Evolutionary conservation across 2,797 vertebrate species (phyloP).

Genomic region (Hoplostethus mediterraneus): DNA sequence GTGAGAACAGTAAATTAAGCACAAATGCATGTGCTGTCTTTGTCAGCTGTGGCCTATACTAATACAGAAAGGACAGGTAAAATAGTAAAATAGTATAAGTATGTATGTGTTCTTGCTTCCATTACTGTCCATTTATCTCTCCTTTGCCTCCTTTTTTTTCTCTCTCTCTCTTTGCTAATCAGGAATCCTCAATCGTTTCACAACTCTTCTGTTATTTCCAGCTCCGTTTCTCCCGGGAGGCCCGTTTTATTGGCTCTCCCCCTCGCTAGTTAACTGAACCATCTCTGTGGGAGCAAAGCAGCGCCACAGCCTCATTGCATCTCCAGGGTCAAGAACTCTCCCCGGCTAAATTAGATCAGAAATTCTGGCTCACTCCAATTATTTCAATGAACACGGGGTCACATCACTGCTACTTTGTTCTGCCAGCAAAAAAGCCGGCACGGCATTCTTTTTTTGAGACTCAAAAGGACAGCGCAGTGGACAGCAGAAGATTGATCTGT

Average conservation of each 20-base stretch:
- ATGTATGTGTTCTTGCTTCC: neutral
- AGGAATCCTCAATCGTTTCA: neutral
- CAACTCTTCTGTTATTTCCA: slow-evolving; percentile 7
- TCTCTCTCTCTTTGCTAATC: slow-evolving; percentile 2
- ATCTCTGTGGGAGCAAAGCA: slow-evolving; percentile 22
- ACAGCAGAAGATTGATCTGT: slow-evolving; percentile 22
- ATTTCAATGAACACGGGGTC: slow-evolving; percentile 59
- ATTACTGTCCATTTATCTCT: neutral
- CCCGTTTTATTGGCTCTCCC: slow-evolving; percentile 23
- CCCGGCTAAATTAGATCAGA: slow-evolving; percentile 61
- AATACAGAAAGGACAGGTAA: neutral
- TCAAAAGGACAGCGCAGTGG: slow-evolving; percentile 7
- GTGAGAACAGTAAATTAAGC: too few relatives aligned
- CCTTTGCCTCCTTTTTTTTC: neutral
- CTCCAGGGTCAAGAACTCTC: slow-evolving; percentile 56
- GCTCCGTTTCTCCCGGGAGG: slow-evolving; percentile 16
- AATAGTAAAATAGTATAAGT: neutral
- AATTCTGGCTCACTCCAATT: slow-evolving; percentile 62
- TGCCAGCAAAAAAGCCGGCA: slow-evolving; percentile 18
- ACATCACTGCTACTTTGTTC: slow-evolving; percentile 7
- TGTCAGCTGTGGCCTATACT: too few relatives aligned
- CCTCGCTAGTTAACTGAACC: slow-evolving; percentile 22
- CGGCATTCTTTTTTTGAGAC: slow-evolving; percentile 15
- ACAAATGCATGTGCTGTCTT: too few relatives aligned
- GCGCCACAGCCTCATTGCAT: slow-evolving; percentile 31